Conservation (phyloP, 2,888 invertebrate genomes). For the Cristatella mucedo region DNA sequence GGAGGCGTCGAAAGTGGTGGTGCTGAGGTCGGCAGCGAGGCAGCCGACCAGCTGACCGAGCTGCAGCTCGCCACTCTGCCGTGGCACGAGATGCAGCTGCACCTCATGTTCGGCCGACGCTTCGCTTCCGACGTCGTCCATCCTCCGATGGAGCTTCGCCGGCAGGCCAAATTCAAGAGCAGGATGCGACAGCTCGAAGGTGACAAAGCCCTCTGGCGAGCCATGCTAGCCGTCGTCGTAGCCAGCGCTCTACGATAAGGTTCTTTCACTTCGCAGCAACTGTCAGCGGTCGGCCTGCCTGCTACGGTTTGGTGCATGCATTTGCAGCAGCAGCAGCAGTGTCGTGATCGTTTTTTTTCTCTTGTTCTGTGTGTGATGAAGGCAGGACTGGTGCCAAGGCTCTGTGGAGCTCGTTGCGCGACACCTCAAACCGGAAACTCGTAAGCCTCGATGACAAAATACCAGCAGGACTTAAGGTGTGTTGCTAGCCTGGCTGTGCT, state of each 20-base stretch:
- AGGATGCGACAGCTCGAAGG: too few relatives aligned
- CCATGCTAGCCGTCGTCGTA: too few relatives aligned
- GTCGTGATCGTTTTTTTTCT: too few relatives aligned
- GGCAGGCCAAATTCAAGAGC: too few relatives aligned
- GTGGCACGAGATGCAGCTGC: slow-evolving; percentile 21
- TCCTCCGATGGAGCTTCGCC: slow-evolving; percentile 25
- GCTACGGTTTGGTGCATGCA: too few relatives aligned
- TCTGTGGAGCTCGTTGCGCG: slow-evolving; percentile 20
- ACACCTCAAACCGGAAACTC: slow-evolving; percentile 21
- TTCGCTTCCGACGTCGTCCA: slow-evolving; percentile 28
- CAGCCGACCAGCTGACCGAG: background rate
- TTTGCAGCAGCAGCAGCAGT: too few relatives aligned
- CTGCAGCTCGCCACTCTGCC: slow-evolving; percentile 6
- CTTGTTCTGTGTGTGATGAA: too few relatives aligned
- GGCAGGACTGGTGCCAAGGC: slow-evolving; percentile 21
- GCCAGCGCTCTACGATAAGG: too few relatives aligned
- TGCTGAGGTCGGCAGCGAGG: background rate
- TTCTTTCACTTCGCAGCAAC: too few relatives aligned
- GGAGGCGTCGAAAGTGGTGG: background rate
- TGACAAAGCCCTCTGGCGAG: too few relatives aligned
- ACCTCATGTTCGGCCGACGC: slow-evolving; percentile 22
- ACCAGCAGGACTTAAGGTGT: slow-evolving; percentile 24
- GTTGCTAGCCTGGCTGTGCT: too few relatives aligned
- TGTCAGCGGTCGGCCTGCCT: too few relatives aligned
- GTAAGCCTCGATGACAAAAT: slow-evolving; percentile 20